Base-by-base conservation (phyloP, 2,797 vertebrate genomes). In the Darevskia nairensis region DNA sequence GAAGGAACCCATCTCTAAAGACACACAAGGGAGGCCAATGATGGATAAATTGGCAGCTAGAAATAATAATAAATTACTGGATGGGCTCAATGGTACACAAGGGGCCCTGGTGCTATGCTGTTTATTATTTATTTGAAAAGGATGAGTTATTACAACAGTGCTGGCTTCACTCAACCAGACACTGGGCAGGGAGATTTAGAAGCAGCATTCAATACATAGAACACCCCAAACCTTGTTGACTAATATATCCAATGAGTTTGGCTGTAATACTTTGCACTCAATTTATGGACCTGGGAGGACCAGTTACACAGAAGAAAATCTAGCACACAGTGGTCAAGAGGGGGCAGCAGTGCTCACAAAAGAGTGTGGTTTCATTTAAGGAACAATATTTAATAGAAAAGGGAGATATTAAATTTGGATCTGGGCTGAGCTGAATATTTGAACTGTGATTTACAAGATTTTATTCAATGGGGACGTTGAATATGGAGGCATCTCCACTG, bases 21-120 rank as follows among this genome's bases (percentile, higher is more conserved):
- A 32, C 55, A 55, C 85, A 27, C 76, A 32, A 79, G 76, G 76
- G n/a, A 55, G 44, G 35, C 17, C 32, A 75, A 44, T 80, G 81
- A 84, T 84, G 76, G 80, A 64, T 84, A 80, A 79, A 84, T 80
- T 84, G 87, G 82, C 87, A 80, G 85, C 61, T 77, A 80, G 71
- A 90, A 86, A 71, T 80, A 80, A 83, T 66, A 74, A 83, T 74
- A 50, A 46, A 80, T 87, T n/a, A 66, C 44, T 68, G 44, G 32
- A 80, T 68, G 71, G 35, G 55, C 32, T 32, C 81, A 84, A 21
- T 85, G 32, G 55, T 59, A 84, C 81, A 66, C 55, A 55, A 25
- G 68, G 69, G 25, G 13, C 35, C 27, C 44, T 29, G 17, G 9
- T 23, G 13, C 39, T 71, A 29, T 46, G 69, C 76, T 72, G 50